These are phyloP conservation scores for Formica aserva DNA, from an alignment of 2,888 invertebrate species.

Conservation along the genomic window DNA sequence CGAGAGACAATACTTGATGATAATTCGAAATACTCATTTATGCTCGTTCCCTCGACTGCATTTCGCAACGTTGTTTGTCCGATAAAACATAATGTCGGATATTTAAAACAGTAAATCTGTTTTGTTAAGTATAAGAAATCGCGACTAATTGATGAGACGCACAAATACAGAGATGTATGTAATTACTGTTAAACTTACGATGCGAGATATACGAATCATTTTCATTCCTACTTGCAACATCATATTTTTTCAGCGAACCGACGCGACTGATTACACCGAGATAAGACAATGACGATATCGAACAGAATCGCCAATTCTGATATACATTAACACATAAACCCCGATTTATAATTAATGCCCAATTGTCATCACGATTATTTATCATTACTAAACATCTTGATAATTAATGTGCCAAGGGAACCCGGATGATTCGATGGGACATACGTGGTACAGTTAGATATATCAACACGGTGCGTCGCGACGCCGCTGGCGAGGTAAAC, in stretches of 20 bases:
- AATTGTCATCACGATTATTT: conserved; percentile 12
- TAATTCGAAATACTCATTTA: conserved; percentile 14
- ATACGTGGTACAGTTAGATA: conserved; percentile 16
- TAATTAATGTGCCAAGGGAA: conserved; percentile 66
- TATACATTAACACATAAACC: conserved; percentile 4
- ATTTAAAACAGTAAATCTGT: not conserved
- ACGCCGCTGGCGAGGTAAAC: conserved; percentile 12
- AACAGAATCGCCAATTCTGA: not conserved
- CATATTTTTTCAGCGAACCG: not conserved
- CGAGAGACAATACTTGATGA: not conserved
- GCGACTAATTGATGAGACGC: not conserved
- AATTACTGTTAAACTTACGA: not conserved
- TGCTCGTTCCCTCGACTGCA: conserved; percentile 16
- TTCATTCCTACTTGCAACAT: not conserved
- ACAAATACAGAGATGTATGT: not conserved
- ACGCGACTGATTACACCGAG: not conserved
- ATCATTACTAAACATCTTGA: not conserved
- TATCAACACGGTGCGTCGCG: conserved; percentile 19
- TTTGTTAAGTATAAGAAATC: conserved; percentile 5
- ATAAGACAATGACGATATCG: not conserved
- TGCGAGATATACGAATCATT: not conserved
- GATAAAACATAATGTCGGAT: not conserved
- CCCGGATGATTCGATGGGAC: conserved; percentile 64
- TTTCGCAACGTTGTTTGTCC: not conserved
- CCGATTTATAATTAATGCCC: conserved; percentile 23